A percentile compares a stretch with the other conserved stretches of the same genome.
Conservation (phyloP, 1,140 invertebrate genomes). For the Euborellia annulipes region DNA sequence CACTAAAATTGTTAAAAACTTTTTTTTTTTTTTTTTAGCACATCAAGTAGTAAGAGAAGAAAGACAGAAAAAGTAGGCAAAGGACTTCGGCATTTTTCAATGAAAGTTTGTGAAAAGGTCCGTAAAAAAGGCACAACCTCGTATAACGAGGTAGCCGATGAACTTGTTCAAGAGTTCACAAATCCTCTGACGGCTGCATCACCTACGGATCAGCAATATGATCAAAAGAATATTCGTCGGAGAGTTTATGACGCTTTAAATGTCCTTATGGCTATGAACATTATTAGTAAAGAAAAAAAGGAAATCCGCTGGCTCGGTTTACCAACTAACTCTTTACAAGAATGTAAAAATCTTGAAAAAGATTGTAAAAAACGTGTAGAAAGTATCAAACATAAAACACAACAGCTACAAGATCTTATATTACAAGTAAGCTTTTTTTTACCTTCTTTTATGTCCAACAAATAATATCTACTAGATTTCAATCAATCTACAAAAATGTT, state of each 20-base stretch:
- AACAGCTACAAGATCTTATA: slow-evolving; percentile 87
- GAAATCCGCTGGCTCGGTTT: slow-evolving; percentile 98
- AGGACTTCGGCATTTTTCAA: slow-evolving; percentile 95
- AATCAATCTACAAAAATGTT: too few relatives aligned
- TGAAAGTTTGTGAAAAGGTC: slow-evolving; percentile 99
- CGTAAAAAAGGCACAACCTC: slow-evolving; percentile 85
- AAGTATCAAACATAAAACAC: slow-evolving; percentile 82
- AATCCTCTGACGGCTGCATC: slow-evolving; percentile 40
- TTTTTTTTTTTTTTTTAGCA: slow-evolving; percentile 8
- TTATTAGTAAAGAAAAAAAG: slow-evolving; percentile 99
- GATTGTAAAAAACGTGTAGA: slow-evolving; percentile 78
- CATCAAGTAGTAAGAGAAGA: slow-evolving; percentile 60
- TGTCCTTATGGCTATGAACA: slow-evolving; percentile 99
- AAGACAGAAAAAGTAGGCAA: slow-evolving; percentile 93
- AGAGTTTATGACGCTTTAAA: slow-evolving; percentile 98
- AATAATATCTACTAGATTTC: too few relatives aligned
- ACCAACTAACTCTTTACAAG: slow-evolving; percentile 91
- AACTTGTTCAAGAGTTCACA: slow-evolving; percentile 85
- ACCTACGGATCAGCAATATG: slow-evolving; percentile 62
- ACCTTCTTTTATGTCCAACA: too few relatives aligned
- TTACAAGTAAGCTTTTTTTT: slow-evolving; percentile 63
- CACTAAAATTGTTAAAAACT: too few relatives aligned
- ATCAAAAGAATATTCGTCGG: slow-evolving; percentile 98
- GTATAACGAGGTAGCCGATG: slow-evolving; percentile 99
- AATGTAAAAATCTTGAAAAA: slow-evolving; percentile 77